Percentiles rank a stretch among this genome's conserved stretches.
phyloP scores from a whole-genome alignment of 1,140 invertebrate species.

The Samia ricini region DNA sequence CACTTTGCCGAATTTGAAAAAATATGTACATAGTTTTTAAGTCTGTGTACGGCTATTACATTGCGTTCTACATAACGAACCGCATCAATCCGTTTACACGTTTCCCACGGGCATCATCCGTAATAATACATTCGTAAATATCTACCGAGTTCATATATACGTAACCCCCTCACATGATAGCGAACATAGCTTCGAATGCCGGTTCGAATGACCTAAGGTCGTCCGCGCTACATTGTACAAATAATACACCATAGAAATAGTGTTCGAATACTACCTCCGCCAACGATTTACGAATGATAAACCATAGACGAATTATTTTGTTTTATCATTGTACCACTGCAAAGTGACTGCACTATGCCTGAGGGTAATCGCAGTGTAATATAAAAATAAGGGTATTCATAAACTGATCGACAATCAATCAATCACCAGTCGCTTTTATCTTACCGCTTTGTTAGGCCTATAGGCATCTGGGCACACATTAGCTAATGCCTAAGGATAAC shows the following conservation, averaged over 20 bases:
- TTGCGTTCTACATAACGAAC: slow-evolving; percentile 37
- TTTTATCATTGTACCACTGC: no score
- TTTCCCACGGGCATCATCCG: slow-evolving; percentile 23
- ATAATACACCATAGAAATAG: not conserved
- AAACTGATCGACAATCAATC: no score
- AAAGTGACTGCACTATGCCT: no score
- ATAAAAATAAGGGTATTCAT: no score
- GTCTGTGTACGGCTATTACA: slow-evolving; percentile 27
- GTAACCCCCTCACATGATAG: not conserved
- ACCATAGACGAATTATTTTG: not conserved
- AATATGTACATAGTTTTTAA: slow-evolving; percentile 11
- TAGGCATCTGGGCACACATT: no score
- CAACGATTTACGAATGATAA: not conserved
- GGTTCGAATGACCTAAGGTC: not conserved
- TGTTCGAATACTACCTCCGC: not conserved
- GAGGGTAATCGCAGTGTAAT: no score
- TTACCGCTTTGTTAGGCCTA: no score
- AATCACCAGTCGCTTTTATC: no score
- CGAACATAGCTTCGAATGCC: not conserved
- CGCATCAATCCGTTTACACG: slow-evolving; percentile 28
- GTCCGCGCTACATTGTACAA: slow-evolving; percentile 2
- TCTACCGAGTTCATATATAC: not conserved
- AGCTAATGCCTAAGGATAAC: no score
- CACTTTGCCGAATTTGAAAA: no score
- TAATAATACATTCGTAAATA: not conserved